Evolutionary conservation across 2,113 vertebrate species (phyloP).

Genomic region (Ailurus styani): DNA sequence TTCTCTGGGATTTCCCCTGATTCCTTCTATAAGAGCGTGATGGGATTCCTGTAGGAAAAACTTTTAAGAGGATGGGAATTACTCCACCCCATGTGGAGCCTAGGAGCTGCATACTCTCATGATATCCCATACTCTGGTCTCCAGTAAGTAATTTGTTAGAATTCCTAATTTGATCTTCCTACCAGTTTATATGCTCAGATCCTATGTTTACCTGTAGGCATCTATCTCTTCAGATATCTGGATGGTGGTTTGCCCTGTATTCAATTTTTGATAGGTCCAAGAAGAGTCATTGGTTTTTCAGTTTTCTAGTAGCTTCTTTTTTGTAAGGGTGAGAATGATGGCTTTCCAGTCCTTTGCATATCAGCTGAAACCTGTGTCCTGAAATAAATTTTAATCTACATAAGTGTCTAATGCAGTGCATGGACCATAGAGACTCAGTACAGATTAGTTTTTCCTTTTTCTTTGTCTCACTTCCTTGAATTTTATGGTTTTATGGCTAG

Average conservation of each 20-base stretch:
- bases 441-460: not conserved
- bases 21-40: not conserved
- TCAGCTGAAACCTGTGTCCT: conserved; percentile 9
- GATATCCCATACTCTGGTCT: not conserved
- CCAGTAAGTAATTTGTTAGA: conserved; percentile 24
- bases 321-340: not conserved
- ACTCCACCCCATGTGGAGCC: not conserved
- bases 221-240: not conserved
- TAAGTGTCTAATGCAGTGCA: not conserved
- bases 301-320: not conserved
- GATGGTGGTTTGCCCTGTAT: not conserved
- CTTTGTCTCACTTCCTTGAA: not conserved
- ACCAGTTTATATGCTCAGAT: not conserved
- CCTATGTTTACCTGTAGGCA: not conserved
- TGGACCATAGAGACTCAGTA: conserved; percentile 2
- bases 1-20: not conserved
- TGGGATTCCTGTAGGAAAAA: conserved; percentile 32
- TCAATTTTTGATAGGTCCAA: not conserved
- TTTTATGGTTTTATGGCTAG: conserved; percentile 34
- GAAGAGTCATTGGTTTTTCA: conserved; percentile 7
- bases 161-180: conserved; percentile 34
- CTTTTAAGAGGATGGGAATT: not conserved
- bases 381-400: conserved; percentile 3
- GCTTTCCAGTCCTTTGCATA: not conserved
- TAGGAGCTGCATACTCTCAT: not conserved